Conservation (phyloP, 2,888 invertebrate genomes). For the Tipula lateralis region DNA sequence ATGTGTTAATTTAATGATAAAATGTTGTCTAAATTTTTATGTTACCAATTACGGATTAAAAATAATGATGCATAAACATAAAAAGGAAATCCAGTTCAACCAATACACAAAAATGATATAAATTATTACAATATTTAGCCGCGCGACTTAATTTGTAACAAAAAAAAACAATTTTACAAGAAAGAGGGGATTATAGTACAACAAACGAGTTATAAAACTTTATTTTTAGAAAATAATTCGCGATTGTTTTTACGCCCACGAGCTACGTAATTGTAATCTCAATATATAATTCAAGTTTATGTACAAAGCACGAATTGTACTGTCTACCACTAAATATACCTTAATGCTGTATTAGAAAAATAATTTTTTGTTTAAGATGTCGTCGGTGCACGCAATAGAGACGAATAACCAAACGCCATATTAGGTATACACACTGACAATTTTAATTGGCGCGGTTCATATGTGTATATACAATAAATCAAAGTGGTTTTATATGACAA, state of each 20-base stretch:
- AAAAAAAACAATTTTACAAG: background rate
- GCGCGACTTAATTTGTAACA: background rate
- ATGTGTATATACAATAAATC: background rate
- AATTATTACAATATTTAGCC: conserved; percentile 1
- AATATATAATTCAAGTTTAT: background rate
- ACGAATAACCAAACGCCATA: background rate
- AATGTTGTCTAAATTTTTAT: too few species aligned
- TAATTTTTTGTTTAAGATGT: background rate
- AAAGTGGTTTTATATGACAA: background rate
- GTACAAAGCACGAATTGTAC: background rate
- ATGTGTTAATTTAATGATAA: too few species aligned
- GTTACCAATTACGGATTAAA: too few species aligned
- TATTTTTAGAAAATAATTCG: background rate
- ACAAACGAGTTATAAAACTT: background rate
- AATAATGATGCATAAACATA: background rate
- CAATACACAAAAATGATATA: background rate
- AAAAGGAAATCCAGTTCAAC: background rate
- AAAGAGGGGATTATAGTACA: background rate
- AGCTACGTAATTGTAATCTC: background rate
- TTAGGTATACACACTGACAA: background rate
- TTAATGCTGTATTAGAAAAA: background rate
- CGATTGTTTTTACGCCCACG: background rate
- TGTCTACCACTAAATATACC: background rate
- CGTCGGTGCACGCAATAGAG: background rate
- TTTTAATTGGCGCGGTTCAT: background rate